These are phyloP conservation scores for Crotalus tigris DNA, from an alignment of 2,113 vertebrate species.

Conservation along the genomic window DNA sequence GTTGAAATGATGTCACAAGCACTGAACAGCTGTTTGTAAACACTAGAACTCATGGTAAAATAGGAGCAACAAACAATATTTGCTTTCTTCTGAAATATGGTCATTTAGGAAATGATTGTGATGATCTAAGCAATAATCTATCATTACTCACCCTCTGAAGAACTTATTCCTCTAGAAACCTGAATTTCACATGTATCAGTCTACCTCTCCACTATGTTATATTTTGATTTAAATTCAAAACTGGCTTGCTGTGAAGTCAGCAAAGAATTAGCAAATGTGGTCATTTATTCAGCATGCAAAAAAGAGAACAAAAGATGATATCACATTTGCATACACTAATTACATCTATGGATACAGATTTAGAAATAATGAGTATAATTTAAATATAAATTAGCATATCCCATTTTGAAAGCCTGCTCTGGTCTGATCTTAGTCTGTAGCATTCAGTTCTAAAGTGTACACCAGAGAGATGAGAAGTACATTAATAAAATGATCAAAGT, in stretches of 20 bases:
- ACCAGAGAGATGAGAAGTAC: not conserved
- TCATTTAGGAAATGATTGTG: constrained; percentile 1
- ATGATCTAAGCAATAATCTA: not conserved
- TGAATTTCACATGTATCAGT: accelerated
- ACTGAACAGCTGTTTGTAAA: not conserved
- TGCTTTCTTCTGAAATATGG: not conserved
- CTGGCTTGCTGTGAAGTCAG: not conserved
- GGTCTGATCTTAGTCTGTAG: not conserved
- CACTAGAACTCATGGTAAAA: not conserved
- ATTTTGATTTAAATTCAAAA: not conserved
- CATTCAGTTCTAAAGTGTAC: not conserved
- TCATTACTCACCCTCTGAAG: accelerated
- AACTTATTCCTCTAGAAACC: not conserved
- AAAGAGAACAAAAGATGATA: not conserved
- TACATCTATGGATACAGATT: not conserved
- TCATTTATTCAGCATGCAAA: not conserved
- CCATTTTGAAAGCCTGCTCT: not conserved
- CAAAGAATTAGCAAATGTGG: not conserved
- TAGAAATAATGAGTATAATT: not conserved
- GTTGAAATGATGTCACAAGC: not conserved
- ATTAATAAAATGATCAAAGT: not conserved
- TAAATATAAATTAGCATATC: not conserved
- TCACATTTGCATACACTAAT: not conserved
- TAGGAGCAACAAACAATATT: not conserved
- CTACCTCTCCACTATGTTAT: not conserved